phyloP scores from a whole-genome alignment of 2,797 vertebrate genomes.

The Chromobotia macracanthus region DNA sequence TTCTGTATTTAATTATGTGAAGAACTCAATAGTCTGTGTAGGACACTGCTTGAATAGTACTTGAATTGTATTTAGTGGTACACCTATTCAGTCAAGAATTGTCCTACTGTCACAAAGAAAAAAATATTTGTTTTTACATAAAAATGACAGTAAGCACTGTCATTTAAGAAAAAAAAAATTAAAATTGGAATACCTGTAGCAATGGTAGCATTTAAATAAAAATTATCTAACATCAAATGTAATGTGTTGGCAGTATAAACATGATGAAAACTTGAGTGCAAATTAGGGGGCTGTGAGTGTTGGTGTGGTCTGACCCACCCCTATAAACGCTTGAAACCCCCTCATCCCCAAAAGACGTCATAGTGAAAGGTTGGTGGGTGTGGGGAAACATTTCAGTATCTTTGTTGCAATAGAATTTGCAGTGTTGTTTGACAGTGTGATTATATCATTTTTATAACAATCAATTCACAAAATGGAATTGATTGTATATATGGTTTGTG shows the following conservation, averaged over 20 bases:
- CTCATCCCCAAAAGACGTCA: no score
- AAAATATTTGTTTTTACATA: no score
- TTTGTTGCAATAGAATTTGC: no score
- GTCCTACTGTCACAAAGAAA: not conserved
- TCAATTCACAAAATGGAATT: no score
- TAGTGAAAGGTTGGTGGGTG: not conserved
- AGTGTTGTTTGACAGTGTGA: no score
- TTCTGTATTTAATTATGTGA: not conserved
- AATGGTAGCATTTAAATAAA: no score
- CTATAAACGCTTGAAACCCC: not conserved
- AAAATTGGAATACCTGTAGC: no score
- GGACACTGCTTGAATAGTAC: constrained; percentile 1
- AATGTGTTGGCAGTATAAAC: no score
- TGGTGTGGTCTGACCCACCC: not conserved
- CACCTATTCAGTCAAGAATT: not conserved
- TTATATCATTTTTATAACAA: no score
- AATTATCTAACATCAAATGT: no score
- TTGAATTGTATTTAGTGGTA: not conserved
- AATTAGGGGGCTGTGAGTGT: not conserved
- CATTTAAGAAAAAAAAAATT: no score
- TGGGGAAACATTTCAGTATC: not conserved
- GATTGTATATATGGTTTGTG: not conserved
- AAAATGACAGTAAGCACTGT: not conserved
- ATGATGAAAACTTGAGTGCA: not conserved
- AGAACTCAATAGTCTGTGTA: not conserved